These are phyloP conservation scores for Phoenicopterus ruber DNA, from an alignment of 2,113 vertebrate genomes.

Conservation along the genomic window DNA sequence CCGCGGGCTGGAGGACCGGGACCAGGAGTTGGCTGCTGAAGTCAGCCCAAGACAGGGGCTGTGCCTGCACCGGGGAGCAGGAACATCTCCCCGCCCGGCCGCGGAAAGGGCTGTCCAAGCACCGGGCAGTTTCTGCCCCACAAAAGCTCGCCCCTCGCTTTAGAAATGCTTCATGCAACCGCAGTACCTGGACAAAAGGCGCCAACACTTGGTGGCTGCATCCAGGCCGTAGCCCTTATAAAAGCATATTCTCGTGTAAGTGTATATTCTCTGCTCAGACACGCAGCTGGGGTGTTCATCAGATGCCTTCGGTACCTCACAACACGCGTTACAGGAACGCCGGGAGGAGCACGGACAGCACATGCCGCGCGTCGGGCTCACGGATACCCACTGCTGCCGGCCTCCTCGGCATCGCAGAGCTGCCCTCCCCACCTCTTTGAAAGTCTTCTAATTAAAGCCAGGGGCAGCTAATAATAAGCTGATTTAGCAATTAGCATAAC, in stretches of 20 bases:
- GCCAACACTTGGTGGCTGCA: no score
- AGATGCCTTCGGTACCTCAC: accelerated
- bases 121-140: background rate
- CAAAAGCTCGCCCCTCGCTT: background rate
- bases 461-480: background rate
- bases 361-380: accelerated
- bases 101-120: accelerated
- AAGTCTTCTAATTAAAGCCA: background rate
- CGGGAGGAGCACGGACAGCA: background rate
- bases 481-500: background rate
- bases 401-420: background rate
- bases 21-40: background rate
- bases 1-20: background rate
- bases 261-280: background rate
- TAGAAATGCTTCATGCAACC: background rate
- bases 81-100: background rate
- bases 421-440: background rate
- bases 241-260: background rate
- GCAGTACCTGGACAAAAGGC: background rate
- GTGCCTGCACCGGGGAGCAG: background rate
- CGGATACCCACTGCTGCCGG: background rate
- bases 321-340: accelerated
- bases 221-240: background rate
- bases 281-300: accelerated
- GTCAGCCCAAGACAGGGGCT: background rate